Evolutionary conservation across 2,888 invertebrate genomes (phyloP).

Genomic region (Troides aeacus): DNA sequence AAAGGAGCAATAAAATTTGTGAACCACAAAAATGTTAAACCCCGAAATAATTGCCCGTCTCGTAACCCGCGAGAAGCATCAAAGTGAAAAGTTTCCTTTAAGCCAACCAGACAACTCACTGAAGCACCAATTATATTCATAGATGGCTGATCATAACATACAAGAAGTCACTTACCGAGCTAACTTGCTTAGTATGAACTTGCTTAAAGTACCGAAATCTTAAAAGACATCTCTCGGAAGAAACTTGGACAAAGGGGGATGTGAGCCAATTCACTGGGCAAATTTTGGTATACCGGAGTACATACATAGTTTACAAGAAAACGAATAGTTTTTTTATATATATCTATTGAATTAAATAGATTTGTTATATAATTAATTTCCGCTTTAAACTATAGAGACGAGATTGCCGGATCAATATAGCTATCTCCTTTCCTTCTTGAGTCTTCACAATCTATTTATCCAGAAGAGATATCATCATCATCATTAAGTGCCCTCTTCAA

Average conservation of each 20-base stretch:
- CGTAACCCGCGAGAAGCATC: conserved; percentile 38
- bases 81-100: conserved; percentile 58
- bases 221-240: conserved; percentile 6
- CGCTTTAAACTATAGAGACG: background rate
- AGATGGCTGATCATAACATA: conserved; percentile 60
- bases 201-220: conserved; percentile 11
- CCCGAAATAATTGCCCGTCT: conserved; percentile 22
- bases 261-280: conserved; percentile 9
- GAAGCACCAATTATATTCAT: conserved; percentile 68
- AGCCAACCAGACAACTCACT: conserved; percentile 55
- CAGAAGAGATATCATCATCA: no score
- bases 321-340: no score
- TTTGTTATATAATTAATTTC: background rate
- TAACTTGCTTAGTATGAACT: conserved; percentile 21
- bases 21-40: conserved; percentile 6
- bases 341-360: background rate
- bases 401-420: background rate
- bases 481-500: no score
- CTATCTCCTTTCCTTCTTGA: background rate
- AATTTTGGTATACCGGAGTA: conserved; percentile 11
- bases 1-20: conserved; percentile 11
- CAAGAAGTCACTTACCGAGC: conserved; percentile 33
- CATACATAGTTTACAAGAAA: background rate
- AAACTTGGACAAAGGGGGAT: conserved; percentile 22
- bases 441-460: background rate